These are phyloP conservation scores for Colossoma macropomum DNA, from an alignment of 2,113 vertebrate genomes.

Conservation along the genomic window DNA sequence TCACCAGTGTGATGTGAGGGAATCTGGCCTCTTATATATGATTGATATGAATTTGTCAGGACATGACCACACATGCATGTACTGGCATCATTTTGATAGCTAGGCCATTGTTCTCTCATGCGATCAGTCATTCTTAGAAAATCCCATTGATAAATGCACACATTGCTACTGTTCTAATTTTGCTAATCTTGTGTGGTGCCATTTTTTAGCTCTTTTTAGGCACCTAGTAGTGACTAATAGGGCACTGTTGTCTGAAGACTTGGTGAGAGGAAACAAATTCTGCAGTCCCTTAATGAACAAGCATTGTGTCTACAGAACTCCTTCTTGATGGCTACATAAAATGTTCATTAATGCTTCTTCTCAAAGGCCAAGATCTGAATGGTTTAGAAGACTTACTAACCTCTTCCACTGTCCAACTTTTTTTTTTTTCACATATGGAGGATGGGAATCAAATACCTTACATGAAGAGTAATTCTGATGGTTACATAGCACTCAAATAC, in stretches of 20 bases:
- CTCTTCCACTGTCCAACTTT: constrained; percentile 69
- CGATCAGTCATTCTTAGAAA: neutral
- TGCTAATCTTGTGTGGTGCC: neutral
- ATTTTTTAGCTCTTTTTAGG: neutral
- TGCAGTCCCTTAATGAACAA: constrained; percentile 74
- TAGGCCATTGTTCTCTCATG: neutral
- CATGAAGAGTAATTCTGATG: constrained; percentile 73
- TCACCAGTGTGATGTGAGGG: constrained; percentile 32
- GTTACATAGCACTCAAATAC: too few relatives aligned
- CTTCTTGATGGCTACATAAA: constrained; percentile 79
- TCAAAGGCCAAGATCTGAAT: constrained; percentile 67
- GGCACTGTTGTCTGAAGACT: constrained; percentile 43
- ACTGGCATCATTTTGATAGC: neutral
- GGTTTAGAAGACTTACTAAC: constrained; percentile 73
- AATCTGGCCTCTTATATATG: constrained; percentile 5
- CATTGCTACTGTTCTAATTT: neutral
- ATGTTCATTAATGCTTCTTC: constrained; percentile 77
- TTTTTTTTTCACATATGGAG: constrained; percentile 70
- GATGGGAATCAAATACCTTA: constrained; percentile 71
- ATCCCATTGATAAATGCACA: neutral
- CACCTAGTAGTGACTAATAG: constrained; percentile 11
- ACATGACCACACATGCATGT: neutral
- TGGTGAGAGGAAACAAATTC: constrained; percentile 20
- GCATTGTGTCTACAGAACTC: constrained; percentile 68
- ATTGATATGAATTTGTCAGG: neutral